Evolutionary conservation across 2,888 invertebrate genomes (phyloP).

Genomic region (Cartodere bifasciata): DNA sequence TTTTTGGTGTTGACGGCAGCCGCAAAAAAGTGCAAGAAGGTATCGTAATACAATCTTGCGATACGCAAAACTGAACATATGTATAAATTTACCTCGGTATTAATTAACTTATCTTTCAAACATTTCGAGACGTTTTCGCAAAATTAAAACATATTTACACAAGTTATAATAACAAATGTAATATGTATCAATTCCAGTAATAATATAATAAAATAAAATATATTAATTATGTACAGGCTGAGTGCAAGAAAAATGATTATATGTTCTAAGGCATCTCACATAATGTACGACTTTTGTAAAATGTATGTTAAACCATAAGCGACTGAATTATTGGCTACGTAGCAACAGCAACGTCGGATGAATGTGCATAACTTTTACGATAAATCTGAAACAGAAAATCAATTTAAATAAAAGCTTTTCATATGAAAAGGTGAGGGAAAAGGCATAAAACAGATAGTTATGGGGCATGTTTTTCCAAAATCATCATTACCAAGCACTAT

Average conservation of each 20-base stretch:
- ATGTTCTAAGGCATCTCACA: conserved; percentile 28
- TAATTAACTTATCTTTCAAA: no score
- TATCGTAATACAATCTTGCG: no score
- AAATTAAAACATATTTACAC: conserved; percentile 23
- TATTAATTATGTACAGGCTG: conserved; percentile 25
- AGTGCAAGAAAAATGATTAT: conserved; percentile 27
- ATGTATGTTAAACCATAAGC: conserved; percentile 23
- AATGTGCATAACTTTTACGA: conserved; percentile 26
- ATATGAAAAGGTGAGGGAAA: conserved; percentile 2
- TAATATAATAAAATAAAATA: conserved; percentile 20
- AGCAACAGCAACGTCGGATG: conserved; percentile 18
- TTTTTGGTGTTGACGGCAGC: no score
- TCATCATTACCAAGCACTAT: not conserved
- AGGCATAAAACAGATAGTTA: conserved; percentile 5
- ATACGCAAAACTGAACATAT: no score
- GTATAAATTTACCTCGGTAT: no score
- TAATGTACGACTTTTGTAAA: conserved; percentile 21
- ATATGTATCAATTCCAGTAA: conserved; percentile 26
- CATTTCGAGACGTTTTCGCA: no score
- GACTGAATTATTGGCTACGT: conserved; percentile 19
- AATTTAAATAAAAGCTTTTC: conserved; percentile 6
- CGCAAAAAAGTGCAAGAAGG: no score
- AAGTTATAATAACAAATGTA: conserved; percentile 21
- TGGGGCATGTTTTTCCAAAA: no score
- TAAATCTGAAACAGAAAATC: conserved; percentile 29